Base-by-base conservation (phyloP, 2,888 invertebrate species). In the Cataglyphis livida region DNA sequence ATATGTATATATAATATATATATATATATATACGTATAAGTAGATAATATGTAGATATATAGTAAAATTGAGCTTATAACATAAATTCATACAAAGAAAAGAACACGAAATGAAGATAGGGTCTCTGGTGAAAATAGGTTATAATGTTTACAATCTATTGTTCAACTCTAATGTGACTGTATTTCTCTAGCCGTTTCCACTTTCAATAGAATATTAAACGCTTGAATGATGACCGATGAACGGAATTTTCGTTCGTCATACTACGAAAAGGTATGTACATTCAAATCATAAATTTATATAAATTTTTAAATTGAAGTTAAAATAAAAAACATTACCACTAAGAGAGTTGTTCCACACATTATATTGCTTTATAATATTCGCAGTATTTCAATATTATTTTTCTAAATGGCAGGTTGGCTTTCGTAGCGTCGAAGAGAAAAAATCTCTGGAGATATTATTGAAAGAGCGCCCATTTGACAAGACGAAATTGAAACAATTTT, bases 391-490 rank as follows among this genome's bases (percentile, higher is more conserved):
- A 61, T 25, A 9, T 59, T 6, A 32, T 76, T 44, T 9, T 48
- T 84, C 57, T 62, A 28, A 81, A 70, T 38, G 70, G 21, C 25
- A 94, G 94, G 98, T 98, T 15, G 98, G 98, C 54, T 98, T 98
- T 94, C 96, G 98, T 87, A 97, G 97, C 89, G 98, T 98, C 0
- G 98, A 98, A 95, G 98, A 98, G 92, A 98, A 98, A 94, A 98
- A 98, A 95, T 98, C 98, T 0, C 95, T 98, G 61, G 98, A 98
- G 95, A 98, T 98, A 91, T 95, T 98, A 15, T 95, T 98, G 91
- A 98, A 98, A 92, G 98, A 98, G 89, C 97, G 97, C 91, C 97
- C 97, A 18, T 96, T 97, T 94, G 98, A 98, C 93, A 96, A 96
- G 92, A 96, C 96, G 9, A 98, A 98, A 94, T 93, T 99, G 41